Percentiles rank a stretch among this genome's conserved stretches.
Conservation (phyloP, 2,113 vertebrate species). For the Xenopus tropicalis region UCB_Xtro_10.0 CM004449.2:105554501-105555000, state of each 20-base stretch:
- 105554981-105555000: no score
- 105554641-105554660: constrained; percentile 6
- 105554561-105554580: no score
- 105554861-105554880: constrained; percentile 36
- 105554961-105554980: not conserved
- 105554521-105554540: no score
- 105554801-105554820: constrained; percentile 31
- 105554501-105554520: no score
- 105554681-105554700: constrained; percentile 25
- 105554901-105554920: constrained; percentile 26
- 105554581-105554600: no score
- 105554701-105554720: constrained; percentile 36
- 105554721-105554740: constrained; percentile 39
- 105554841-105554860: constrained; percentile 40
- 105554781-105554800: constrained; percentile 39
- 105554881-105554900: constrained; percentile 15
- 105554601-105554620: no score
- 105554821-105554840: constrained; percentile 41
- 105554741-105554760: constrained; percentile 28
- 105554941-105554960: constrained; percentile 13
- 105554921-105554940: constrained; percentile 13
- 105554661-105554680: constrained; percentile 17
- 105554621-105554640: no score
- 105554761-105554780: constrained; percentile 33
- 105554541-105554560: no score